Evolutionary conservation across 2,113 vertebrate genomes (phyloP).

Genomic region (Zeus faber): DNA sequence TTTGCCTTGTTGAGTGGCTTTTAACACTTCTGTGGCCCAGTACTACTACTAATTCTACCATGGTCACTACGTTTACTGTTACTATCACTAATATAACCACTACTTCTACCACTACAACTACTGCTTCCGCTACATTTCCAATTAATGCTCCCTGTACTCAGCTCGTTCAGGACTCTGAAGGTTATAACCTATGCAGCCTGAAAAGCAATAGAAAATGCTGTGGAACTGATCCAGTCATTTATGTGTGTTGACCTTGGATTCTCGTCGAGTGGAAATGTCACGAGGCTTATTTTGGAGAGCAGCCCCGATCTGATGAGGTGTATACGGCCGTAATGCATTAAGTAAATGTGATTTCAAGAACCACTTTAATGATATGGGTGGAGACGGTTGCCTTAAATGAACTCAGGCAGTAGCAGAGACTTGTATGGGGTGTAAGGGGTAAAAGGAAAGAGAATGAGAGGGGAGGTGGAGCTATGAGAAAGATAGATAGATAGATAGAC

Average conservation of each 20-base stretch:
- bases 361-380: slow-evolving; percentile 22
- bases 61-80: too few species aligned
- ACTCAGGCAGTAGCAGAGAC: slow-evolving; percentile 1
- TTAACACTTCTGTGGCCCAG: too few species aligned
- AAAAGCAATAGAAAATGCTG: too few species aligned
- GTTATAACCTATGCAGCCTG: too few species aligned
- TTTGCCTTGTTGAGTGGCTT: too few species aligned
- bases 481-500: not conserved
- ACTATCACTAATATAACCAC: too few species aligned
- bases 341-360: slow-evolving; percentile 35
- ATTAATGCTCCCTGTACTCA: too few species aligned
- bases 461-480: not conserved
- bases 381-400: slow-evolving; percentile 6
- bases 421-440: not conserved
- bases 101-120: too few species aligned
- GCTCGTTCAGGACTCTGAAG: too few species aligned
- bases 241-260: slow-evolving; percentile 36
- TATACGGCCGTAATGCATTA: slow-evolving; percentile 7
- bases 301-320: slow-evolving; percentile 16
- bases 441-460: slow-evolving; percentile 12
- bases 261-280: slow-evolving; percentile 29
- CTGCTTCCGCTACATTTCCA: too few species aligned
- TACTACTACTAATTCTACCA: too few species aligned
- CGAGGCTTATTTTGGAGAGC: slow-evolving; percentile 23
- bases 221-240: slow-evolving; percentile 1